These are phyloP conservation scores for Xiphias gladius DNA, from an alignment of 2,113 vertebrate species.

Conservation along the genomic window DNA sequence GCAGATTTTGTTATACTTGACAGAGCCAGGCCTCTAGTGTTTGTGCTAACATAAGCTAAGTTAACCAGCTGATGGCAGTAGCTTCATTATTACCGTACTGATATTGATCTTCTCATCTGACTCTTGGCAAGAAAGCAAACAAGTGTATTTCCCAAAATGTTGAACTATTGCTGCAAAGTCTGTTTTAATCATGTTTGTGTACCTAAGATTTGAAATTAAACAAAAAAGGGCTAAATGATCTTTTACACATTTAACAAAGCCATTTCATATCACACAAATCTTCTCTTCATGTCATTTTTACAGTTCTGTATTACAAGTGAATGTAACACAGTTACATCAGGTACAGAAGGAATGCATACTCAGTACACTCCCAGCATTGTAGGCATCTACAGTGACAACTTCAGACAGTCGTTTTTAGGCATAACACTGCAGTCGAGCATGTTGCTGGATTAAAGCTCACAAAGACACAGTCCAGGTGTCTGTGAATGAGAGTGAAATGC, in stretches of 20 bases:
- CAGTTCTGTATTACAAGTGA: slow-evolving; percentile 23
- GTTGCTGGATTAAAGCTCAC: slow-evolving; percentile 14
- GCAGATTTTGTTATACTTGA: background rate
- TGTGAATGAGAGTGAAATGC: slow-evolving; percentile 40
- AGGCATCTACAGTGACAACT: slow-evolving; percentile 2
- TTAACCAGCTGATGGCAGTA: background rate
- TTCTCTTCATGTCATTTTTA: background rate
- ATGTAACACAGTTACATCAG: slow-evolving; percentile 17
- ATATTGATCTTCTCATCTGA: background rate
- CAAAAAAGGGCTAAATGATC: background rate
- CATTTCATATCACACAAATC: background rate
- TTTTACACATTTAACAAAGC: background rate
- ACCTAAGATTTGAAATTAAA: background rate
- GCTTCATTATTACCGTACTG: background rate
- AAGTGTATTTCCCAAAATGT: background rate
- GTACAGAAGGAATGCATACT: slow-evolving; percentile 7
- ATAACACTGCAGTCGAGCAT: background rate
- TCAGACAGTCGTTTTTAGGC: slow-evolving; percentile 9
- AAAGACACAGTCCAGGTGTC: slow-evolving; percentile 40
- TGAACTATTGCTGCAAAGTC: background rate
- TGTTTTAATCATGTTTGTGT: background rate
- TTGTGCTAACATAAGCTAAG: background rate
- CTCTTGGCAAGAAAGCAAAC: background rate
- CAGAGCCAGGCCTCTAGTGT: background rate
- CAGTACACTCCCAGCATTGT: background rate